Percentiles rank a stretch among this genome's conserved stretches.
These are phyloP conservation scores for Spodoptera litura DNA, from an alignment of 1,140 invertebrate species.

Conservation along the genomic window DNA sequence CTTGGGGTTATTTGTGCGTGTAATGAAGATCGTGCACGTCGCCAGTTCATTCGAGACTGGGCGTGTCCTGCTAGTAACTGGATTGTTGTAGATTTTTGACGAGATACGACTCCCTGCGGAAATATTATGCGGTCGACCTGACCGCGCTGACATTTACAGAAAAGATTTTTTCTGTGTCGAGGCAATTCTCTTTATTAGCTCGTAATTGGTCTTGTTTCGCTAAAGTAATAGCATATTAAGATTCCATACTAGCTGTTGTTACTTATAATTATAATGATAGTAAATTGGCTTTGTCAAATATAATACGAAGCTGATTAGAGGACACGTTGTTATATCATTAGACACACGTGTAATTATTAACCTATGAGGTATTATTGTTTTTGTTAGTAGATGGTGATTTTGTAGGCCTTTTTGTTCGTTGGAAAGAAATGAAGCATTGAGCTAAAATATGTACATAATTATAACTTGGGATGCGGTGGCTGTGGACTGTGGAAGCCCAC, in stretches of 20 bases:
- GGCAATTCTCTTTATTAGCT: slow-evolving; percentile 44
- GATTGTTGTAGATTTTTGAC: slow-evolving; percentile 63
- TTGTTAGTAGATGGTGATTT: not conserved
- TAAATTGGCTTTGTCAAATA: slow-evolving; percentile 37
- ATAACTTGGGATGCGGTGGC: slow-evolving; percentile 72
- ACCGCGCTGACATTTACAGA: slow-evolving; percentile 62
- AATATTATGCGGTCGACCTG: slow-evolving; percentile 57
- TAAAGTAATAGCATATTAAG: slow-evolving; percentile 45
- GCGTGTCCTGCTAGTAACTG: slow-evolving; percentile 61
- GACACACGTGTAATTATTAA: not conserved
- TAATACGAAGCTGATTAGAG: slow-evolving; percentile 6
- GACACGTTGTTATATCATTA: slow-evolving; percentile 14
- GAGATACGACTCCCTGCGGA: slow-evolving; percentile 61
- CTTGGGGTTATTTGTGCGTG: slow-evolving; percentile 57
- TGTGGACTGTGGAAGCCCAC: slow-evolving; percentile 72
- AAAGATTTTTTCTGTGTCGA: slow-evolving; percentile 49
- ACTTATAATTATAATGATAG: slow-evolving; percentile 23
- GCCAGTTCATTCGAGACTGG: slow-evolving; percentile 55
- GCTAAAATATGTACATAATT: slow-evolving; percentile 60
- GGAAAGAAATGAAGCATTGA: slow-evolving; percentile 53
- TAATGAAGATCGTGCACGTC: slow-evolving; percentile 69
- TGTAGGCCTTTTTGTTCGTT: slow-evolving; percentile 60
- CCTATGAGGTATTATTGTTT: not conserved
- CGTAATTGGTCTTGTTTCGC: slow-evolving; percentile 50
- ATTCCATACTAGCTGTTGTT: slow-evolving; percentile 25